Evolutionary conservation across 1,140 invertebrate genomes (phyloP).

Genomic region (Atta texana): DNA sequence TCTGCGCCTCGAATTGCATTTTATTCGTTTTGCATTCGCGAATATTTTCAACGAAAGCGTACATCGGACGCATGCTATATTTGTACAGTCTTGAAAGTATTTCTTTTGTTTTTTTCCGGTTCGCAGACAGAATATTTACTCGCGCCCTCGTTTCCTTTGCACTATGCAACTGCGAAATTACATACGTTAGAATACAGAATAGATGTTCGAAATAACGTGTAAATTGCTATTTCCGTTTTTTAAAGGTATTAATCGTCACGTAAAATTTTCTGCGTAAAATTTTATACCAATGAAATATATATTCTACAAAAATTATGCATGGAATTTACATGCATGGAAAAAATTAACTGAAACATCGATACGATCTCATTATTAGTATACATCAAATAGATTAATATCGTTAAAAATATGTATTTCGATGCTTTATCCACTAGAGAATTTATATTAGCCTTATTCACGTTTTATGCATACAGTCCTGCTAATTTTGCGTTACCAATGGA

Average conservation of each 20-base stretch:
- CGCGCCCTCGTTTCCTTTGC: not conserved
- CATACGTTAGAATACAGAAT: not conserved
- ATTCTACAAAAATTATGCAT: not conserved
- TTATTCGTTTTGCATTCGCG: constrained; percentile 36
- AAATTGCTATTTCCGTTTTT: not conserved
- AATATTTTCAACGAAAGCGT: constrained; percentile 26
- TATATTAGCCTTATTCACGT: not conserved
- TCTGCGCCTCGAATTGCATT: constrained; percentile 40
- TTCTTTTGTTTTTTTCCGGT: constrained; percentile 13
- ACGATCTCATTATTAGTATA: not conserved
- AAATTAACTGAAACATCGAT: not conserved
- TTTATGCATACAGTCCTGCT: constrained; percentile 36
- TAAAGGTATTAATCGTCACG: not conserved
- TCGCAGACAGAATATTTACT: constrained; percentile 25
- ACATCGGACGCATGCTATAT: not conserved
- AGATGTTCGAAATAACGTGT: constrained; percentile 8
- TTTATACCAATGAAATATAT: not conserved
- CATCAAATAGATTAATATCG: not conserved
- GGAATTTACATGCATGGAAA: constrained; percentile 1
- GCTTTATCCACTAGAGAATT: not conserved
- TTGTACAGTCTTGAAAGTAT: not conserved
- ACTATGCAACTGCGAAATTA: not conserved
- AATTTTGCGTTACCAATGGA: constrained; percentile 41
- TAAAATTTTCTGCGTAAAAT: constrained; percentile 16
- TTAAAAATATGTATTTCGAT: constrained; percentile 1